These are phyloP conservation scores for Heliconius erato DNA, from an alignment of 2,888 invertebrate genomes.

Conservation along the genomic window DNA sequence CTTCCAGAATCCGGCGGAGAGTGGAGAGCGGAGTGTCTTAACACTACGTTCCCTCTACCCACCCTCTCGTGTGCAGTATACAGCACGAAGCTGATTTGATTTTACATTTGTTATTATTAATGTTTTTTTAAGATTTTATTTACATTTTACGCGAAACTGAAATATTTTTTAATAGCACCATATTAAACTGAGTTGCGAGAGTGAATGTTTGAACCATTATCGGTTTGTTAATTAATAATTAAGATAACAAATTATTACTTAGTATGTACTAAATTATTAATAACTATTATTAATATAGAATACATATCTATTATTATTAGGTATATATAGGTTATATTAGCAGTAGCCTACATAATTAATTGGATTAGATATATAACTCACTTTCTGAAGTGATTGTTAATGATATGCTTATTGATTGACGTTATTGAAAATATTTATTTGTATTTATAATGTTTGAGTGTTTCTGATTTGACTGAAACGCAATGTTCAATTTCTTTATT, in stretches of 20 bases:
- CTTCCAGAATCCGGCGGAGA: too few species aligned
- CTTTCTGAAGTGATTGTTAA: neutral
- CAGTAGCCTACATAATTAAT: neutral
- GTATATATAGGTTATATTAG: neutral
- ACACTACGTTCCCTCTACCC: too few species aligned
- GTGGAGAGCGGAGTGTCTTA: too few species aligned
- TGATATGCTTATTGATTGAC: neutral
- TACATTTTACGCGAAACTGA: neutral
- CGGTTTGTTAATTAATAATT: constrained; percentile 9
- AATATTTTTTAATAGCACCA: neutral
- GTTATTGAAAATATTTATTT: neutral
- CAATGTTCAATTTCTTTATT: neutral
- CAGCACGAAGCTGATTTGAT: too few species aligned
- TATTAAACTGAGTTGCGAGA: neutral
- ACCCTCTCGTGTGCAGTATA: too few species aligned
- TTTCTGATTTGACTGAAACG: neutral
- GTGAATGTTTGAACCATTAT: neutral
- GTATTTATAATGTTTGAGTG: neutral
- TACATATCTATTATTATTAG: neutral
- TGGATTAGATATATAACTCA: neutral
- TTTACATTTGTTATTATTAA: too few species aligned
- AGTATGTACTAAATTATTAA: neutral
- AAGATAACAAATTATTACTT: constrained; percentile 1
- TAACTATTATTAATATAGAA: neutral
- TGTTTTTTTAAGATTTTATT: too few species aligned